Evolutionary conservation across 2,888 invertebrate genomes (phyloP), one percentile per base, ranked within the genome.

Genomic region (Onthophagus sagittarius): DNA sequence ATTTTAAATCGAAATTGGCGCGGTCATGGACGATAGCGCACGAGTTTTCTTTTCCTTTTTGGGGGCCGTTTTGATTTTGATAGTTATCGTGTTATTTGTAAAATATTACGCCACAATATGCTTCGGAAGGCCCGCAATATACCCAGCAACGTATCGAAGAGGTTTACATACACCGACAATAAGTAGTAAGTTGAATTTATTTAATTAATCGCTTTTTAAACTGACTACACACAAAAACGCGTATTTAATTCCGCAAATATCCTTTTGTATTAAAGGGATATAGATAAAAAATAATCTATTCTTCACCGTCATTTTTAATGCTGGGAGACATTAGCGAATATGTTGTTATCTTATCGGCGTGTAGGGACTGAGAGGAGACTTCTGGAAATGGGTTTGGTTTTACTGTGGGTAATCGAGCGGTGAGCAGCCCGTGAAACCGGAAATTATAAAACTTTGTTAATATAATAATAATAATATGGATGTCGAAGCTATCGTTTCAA

Each of bases 181-280:
- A 67, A 67, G 67, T 67, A 67, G 67, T 67, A 67, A 67, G 67
- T 67, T 23, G 23, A 23, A 23, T 23, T 23, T 23, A 23, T 23
- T 53, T 53, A 53, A 9, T 7, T 53, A 53, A 53, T 9, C 7
- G 11, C 7, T 9, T 53, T 53, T 53, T 53, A 9, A 53, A 53
- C 39, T 53, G 1, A 53, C 39, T 4, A 53, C 23, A 53, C 11
- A 53, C 39, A 53, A 4, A 23, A 23, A 23, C 23, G 39, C 1
- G 11, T 11, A 53, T 53, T 53, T 53, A 53, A 53, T 53, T 9
- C 39, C 23, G 3, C 23, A 23, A 23, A 23, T 23, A 23, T 23
- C 23, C 39, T 53, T 53, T 53, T 9, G 39, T 53, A 53, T 53
- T 53, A 53, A 53, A 53, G 4, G 39, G 11, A 1, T 53, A 53